phyloP scores from a whole-genome alignment of 2,797 vertebrate species.

The Pseudochaenichthys georgianus region DNA sequence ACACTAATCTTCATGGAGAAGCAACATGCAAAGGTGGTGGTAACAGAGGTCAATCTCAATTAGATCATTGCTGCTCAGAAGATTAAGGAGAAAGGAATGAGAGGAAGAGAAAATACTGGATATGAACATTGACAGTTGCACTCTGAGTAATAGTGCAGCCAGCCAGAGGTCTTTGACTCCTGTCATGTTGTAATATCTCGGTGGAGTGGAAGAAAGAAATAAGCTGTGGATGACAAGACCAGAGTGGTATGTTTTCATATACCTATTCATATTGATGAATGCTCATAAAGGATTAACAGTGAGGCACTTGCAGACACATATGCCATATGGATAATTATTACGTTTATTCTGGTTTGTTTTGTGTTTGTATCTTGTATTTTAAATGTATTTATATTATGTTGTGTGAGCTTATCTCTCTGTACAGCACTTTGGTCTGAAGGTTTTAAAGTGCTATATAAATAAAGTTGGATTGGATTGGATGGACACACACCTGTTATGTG shows the following conservation, averaged over 20 bases:
- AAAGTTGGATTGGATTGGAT: too few species aligned
- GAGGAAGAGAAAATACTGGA: slow-evolving; percentile 34
- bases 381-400: too few species aligned
- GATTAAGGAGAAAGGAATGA: slow-evolving; percentile 33
- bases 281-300: slow-evolving; percentile 23
- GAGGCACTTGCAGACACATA: neutral
- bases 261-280: slow-evolving; percentile 23
- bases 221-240: slow-evolving; percentile 41
- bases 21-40: neutral
- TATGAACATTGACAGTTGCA: slow-evolving; percentile 45
- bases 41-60: slow-evolving; percentile 40
- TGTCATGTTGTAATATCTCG: slow-evolving; percentile 48
- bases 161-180: slow-evolving; percentile 45
- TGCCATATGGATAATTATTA: neutral
- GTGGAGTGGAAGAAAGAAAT: slow-evolving; percentile 27
- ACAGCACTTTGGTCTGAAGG: too few species aligned
- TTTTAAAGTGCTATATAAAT: too few species aligned
- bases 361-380: too few species aligned
- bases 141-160: slow-evolving; percentile 41
- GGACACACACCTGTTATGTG: neutral
- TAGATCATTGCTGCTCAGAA: slow-evolving; percentile 29
- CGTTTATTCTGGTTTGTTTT: too few species aligned
- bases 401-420: too few species aligned
- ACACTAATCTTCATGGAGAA: slow-evolving; percentile 26
- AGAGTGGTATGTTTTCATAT: slow-evolving; percentile 25